Evolutionary conservation across 1,140 invertebrate genomes (phyloP), one percentile per base, ranked within the genome.

Genomic region (Nephila pilipes): DNA sequence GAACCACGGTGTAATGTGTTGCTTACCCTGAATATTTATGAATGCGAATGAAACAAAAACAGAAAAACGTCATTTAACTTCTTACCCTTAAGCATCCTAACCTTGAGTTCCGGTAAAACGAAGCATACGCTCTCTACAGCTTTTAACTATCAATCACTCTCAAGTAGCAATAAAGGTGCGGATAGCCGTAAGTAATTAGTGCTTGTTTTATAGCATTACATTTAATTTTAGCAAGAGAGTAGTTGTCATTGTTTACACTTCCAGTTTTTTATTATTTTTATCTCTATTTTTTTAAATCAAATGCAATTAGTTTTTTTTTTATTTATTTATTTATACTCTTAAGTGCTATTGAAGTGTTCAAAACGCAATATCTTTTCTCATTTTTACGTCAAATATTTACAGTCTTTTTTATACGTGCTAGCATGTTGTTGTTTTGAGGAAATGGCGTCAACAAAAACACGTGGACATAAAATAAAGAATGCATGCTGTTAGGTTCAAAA

Each of bases 151-250:
- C 83, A 85, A 85, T 85, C 83, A 85, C 57, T 36, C 57, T 85
- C 29, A 75, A 75, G 69, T 75, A 75, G 32, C 69, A 32, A 75
- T 75, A 32, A 36, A 75, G 80, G 80, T 83, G 80, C 10, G 54
- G 80, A 83, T 55, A 83, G 38, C 38, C 18, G 5, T 25, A 83
- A n/a, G 80, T 29, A 83, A 83, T 83, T 83, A 83, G 46, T 83
- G n/a, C 80, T 83, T 83, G 80, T 83, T 83, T 83, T 83, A 83
- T 54, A 29, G 80, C 38, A 83, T 54, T 83, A n/a, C 80, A 83
- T 83, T 83, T 83, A 32, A 75, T 75, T 75, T 75, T 32, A 2
- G 12, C 18, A 2, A 16, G 16, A 75, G 29, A 32, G 29, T 14
- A 75, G 32, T 75, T 75, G 69, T 75, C 69, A 46, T 83, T 83